A percentile compares a stretch with the other conserved stretches of the same genome.
phyloP scores from a whole-genome alignment of 2,888 invertebrate species.

The Rhamphomyia laevipes region DNA sequence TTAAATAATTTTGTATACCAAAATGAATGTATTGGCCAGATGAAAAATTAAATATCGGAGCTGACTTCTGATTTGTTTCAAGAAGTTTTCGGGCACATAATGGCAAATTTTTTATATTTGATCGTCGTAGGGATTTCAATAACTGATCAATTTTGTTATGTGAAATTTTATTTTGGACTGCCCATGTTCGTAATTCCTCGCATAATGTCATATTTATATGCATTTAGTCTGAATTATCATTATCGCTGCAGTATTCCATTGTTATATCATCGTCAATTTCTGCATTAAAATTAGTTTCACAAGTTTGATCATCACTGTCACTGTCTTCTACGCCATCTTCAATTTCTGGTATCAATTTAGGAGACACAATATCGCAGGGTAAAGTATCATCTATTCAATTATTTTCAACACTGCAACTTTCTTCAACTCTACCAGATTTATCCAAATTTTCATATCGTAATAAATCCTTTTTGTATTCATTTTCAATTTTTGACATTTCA shows the following conservation, averaged over 20 bases:
- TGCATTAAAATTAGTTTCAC: no score
- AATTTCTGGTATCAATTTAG: background rate
- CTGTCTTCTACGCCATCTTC: no score
- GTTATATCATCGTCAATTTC: background rate
- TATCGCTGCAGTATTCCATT: background rate
- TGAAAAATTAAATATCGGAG: background rate
- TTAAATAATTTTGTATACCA: constrained; percentile 3
- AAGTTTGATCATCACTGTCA: no score
- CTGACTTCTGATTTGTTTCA: background rate
- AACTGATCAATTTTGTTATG: background rate
- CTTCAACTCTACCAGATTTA: background rate
- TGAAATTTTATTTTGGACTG: background rate
- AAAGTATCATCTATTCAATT: background rate
- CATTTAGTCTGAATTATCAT: background rate
- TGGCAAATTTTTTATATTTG: constrained; percentile 1
- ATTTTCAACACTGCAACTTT: background rate
- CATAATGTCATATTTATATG: background rate
- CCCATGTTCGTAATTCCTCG: background rate
- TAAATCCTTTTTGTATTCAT: background rate
- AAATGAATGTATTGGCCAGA: constrained; percentile 1
- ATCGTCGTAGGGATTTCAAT: background rate
- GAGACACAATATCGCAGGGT: background rate
- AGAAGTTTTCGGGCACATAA: background rate
- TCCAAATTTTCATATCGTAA: background rate
- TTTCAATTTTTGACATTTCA: background rate